These are phyloP conservation scores for Myxocyprinus asiaticus DNA, from an alignment of 2,113 vertebrate species.

Conservation along the genomic window DNA sequence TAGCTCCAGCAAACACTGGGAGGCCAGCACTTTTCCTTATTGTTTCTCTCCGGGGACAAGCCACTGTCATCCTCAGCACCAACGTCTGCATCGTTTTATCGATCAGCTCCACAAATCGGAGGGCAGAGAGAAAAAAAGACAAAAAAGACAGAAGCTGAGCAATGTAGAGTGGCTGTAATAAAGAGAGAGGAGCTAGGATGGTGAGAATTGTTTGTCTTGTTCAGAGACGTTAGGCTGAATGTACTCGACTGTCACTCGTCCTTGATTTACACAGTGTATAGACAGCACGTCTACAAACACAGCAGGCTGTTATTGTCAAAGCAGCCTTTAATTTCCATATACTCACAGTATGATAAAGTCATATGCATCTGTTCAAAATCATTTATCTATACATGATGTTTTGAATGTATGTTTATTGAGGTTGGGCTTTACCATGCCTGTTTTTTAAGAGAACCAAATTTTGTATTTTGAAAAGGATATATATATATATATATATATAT, in stretches of 20 bases:
- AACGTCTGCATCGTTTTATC: slow-evolving; percentile 48
- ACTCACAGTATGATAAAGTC: slow-evolving; percentile 25
- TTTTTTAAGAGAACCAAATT: too few relatives aligned
- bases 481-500: too few relatives aligned
- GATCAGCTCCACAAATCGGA: slow-evolving; percentile 54
- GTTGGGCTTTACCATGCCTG: too few relatives aligned
- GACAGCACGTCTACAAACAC: slow-evolving; percentile 14
- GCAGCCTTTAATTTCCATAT: slow-evolving; percentile 26
- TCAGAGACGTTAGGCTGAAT: slow-evolving; percentile 27
- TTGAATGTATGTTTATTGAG: too few relatives aligned
- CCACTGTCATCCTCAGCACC: slow-evolving; percentile 42
- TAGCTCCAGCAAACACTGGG: neutral
- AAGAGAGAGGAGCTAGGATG: slow-evolving; percentile 26
- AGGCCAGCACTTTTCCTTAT: slow-evolving; percentile 20
- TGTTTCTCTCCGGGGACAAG: slow-evolving; percentile 41
- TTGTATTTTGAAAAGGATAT: too few relatives aligned
- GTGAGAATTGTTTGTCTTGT: slow-evolving; percentile 29
- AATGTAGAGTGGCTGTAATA: neutral
- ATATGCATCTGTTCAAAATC: slow-evolving; percentile 8
- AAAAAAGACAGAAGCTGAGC: slow-evolving; percentile 33
- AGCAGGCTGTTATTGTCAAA: slow-evolving; percentile 19
- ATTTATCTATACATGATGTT: neutral
- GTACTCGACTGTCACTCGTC: neutral
- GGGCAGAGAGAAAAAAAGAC: slow-evolving; percentile 36
- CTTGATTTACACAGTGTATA: slow-evolving; percentile 13